phyloP scores from a whole-genome alignment of 2,113 vertebrate genomes.

The Jacana jacana region DNA sequence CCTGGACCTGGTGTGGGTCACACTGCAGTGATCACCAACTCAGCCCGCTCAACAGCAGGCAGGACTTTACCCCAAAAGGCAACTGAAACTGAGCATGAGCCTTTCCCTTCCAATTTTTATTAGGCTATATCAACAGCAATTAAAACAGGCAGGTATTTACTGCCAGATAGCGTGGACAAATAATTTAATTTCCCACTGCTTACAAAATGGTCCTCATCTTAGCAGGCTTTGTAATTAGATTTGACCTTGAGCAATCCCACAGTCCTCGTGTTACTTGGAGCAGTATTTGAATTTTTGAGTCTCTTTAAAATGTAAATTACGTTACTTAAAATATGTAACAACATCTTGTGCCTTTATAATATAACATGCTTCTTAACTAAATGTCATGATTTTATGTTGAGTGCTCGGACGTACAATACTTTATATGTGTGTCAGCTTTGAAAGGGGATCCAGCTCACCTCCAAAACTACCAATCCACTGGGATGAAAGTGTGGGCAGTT shows the following conservation, averaged over 20 bases:
- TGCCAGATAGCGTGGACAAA: not conserved
- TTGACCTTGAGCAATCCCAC: conserved; percentile 39
- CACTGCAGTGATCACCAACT: not conserved
- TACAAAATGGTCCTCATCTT: not conserved
- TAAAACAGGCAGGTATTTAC: conserved; percentile 54
- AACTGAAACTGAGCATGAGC: not conserved
- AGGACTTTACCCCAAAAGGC: not conserved
- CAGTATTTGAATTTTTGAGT: not conserved
- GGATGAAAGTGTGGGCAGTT: not conserved
- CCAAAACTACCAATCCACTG: not conserved
- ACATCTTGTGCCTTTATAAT: not conserved
- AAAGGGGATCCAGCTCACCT: not conserved
- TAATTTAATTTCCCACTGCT: conserved; percentile 38
- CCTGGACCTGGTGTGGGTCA: not conserved
- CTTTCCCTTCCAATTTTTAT: not conserved
- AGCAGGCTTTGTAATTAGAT: conserved; percentile 27
- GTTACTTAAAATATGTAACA: not conserved
- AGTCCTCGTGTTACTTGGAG: not conserved
- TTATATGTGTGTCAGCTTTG: not conserved
- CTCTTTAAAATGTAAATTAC: not conserved
- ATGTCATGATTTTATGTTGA: not conserved
- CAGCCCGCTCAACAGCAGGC: not conserved
- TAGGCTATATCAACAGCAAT: conserved; percentile 26
- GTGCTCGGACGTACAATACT: not conserved
- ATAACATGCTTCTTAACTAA: not conserved